Percentiles rank a stretch among this genome's conserved stretches.
These are phyloP conservation scores for Chrysotoxum bicinctum DNA, from an alignment of 2,888 invertebrate species.

Conservation along the genomic window DNA sequence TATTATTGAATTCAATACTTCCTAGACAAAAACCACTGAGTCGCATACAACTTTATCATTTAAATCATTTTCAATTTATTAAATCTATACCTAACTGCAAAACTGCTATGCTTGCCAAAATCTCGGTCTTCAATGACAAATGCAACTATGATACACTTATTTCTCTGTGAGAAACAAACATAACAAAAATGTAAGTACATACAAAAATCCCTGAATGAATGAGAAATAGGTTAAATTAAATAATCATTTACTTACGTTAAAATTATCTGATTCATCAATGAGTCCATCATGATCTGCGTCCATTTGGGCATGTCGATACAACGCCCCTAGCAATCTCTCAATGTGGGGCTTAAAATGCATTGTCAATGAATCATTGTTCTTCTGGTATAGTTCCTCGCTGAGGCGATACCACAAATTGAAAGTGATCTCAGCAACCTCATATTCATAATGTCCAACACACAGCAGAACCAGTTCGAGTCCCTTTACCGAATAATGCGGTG, in stretches of 20 bases:
- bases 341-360: slow-evolving; percentile 94
- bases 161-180: too few species aligned
- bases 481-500: slow-evolving; percentile 89
- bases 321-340: slow-evolving; percentile 92
- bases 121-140: too few species aligned
- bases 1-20: too few species aligned
- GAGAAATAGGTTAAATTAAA: background rate
- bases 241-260: slow-evolving; percentile 83
- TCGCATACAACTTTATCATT: too few species aligned
- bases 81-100: too few species aligned
- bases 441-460: slow-evolving; percentile 98
- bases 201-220: background rate
- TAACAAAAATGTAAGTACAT: too few species aligned
- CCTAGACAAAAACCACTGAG: too few species aligned
- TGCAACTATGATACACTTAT: too few species aligned
- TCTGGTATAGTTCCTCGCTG: slow-evolving; percentile 96
- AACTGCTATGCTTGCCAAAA: too few species aligned
- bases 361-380: slow-evolving; percentile 90
- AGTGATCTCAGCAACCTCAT: slow-evolving; percentile 96
- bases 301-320: slow-evolving; percentile 97
- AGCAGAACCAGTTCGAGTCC: slow-evolving; percentile 93
- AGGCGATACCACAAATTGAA: slow-evolving; percentile 98
- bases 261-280: slow-evolving; percentile 92
- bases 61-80: too few species aligned
- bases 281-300: slow-evolving; percentile 96